Evolutionary conservation across 2,113 vertebrate species (phyloP).

Genomic region (Ceyx margarethae): DNA sequence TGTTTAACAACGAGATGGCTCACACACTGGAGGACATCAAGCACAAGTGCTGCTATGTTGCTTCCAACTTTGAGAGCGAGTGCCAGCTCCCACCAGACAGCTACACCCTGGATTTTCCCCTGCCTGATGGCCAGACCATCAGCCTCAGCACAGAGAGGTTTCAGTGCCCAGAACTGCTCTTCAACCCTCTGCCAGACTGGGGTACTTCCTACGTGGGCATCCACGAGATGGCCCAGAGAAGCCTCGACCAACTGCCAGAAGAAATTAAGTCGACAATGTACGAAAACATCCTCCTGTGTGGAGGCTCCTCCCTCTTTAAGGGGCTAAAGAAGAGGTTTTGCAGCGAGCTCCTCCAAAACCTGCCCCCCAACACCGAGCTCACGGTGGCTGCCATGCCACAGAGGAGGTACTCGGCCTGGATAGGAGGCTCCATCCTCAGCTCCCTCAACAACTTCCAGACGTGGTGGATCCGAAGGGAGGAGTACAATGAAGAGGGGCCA

Average conservation of each 20-base stretch:
- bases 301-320: neutral
- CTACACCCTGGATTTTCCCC: neutral
- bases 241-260: neutral
- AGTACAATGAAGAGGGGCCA: neutral
- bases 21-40: neutral
- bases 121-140: neutral
- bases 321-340: neutral
- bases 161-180: slow-evolving; percentile 64
- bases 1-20: neutral
- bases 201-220: slow-evolving; percentile 26
- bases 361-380: neutral
- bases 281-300: neutral
- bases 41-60: neutral
- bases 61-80: neutral
- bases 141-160: slow-evolving; percentile 16
- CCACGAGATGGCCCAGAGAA: neutral
- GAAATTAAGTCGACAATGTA: neutral
- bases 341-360: neutral
- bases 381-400: rapidly evolving
- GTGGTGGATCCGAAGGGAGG: neutral
- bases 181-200: slow-evolving; percentile 3
- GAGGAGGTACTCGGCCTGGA: neutral
- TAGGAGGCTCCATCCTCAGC: neutral
- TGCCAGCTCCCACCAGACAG: neutral
- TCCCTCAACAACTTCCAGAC: neutral